Evolutionary conservation across 1,140 invertebrate genomes (phyloP), one percentile per base, ranked within the genome.

Genomic region (Lethocerus indicus): DNA sequence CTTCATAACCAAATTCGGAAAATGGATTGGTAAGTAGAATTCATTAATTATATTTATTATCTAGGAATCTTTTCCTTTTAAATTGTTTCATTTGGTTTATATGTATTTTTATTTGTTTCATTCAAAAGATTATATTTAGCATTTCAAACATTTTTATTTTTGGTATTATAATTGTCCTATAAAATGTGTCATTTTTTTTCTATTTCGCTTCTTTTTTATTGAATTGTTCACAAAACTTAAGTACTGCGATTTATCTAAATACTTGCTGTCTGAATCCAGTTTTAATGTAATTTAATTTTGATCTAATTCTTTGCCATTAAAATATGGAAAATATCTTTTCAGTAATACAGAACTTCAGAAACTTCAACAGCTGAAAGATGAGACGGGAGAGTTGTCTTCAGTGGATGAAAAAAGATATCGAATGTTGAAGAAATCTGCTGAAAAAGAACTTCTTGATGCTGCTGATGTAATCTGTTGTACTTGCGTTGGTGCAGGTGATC

Each of bases 401-500:
- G 78, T 81, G 0, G 96, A 99, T 66, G 94, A 98, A 63, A 89
- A 96, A 54, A 72, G 94, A 4, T 98, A 96, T 61, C 73, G 91
- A 14, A 79, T 83, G 26, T 63, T 99, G 53, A 95, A 96, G 57
- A 87, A 90, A 57, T 79, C 83, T 7, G 81, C 90, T 20, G 96
- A 98, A 62, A 81, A 89, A 52, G 85, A 96, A 54, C 67, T 98
- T 1, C 65, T 99, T 1, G 86, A 92, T 59, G 87, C 88, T 14
- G 96, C 96, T 16, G 95, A 99, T 67, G 96, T 99, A 0, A 94
- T 99, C 44, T 98, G 95, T 59, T 98, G 93, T 59, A 99, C 96
- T 0, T 98, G 95, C 67, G 94, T 99, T 0, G 93, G 93, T 29
- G 93, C 96, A 13, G 95, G 96, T 1, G 96, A 99, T 70, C 87